phyloP scores from a whole-genome alignment of 2,797 vertebrate species.

The Sebastes wilsoni region DNA sequence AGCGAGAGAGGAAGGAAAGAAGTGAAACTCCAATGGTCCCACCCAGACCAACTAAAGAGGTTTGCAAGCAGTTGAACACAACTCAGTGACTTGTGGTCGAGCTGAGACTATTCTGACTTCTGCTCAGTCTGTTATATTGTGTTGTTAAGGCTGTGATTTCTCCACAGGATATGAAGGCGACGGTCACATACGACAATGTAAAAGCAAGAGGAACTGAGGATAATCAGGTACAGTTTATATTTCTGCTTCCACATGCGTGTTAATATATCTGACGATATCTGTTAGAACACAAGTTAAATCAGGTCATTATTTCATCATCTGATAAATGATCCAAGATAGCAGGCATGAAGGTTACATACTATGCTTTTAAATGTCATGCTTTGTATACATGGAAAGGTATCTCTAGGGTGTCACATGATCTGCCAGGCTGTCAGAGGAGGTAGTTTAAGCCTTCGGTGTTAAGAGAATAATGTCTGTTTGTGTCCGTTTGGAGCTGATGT shows the following conservation, averaged over 20 bases:
- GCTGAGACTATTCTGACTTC: background rate
- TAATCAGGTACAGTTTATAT: constrained; percentile 40
- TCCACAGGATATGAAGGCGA: constrained; percentile 59
- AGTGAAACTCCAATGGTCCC: constrained; percentile 49
- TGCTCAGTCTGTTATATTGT: background rate
- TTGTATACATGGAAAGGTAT: background rate
- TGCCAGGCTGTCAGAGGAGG: constrained; percentile 48
- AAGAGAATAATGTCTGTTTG: background rate
- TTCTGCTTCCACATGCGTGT: background rate
- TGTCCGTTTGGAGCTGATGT: background rate
- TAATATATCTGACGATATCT: background rate
- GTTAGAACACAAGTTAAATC: background rate
- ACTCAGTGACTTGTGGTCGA: background rate
- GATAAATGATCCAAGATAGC: no score
- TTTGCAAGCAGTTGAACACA: background rate
- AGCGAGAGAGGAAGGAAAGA: constrained; percentile 49
- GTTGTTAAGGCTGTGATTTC: background rate
- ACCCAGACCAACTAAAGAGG: constrained; percentile 56
- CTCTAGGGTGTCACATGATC: background rate
- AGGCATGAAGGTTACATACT: no score
- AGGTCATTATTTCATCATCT: background rate
- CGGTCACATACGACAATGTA: background rate
- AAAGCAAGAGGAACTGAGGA: constrained; percentile 37
- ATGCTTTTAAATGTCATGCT: background rate
- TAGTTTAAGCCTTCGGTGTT: background rate